phyloP scores from a whole-genome alignment of 1,140 invertebrate genomes.

The Heliconius himera region DNA sequence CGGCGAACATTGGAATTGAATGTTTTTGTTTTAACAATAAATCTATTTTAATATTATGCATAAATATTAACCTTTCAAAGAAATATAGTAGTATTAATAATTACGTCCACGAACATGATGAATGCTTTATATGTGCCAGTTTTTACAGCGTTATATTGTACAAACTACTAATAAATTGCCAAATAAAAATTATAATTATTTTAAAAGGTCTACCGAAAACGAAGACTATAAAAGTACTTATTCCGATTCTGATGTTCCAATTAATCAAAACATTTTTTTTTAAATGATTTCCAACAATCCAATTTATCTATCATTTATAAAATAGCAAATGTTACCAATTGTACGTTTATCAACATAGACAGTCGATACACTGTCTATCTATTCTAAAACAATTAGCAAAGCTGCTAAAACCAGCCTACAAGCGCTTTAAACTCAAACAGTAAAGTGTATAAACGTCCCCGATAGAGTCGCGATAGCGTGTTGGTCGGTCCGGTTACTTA shows the following conservation, averaged over 20 bases:
- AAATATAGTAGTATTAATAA: slow-evolving; percentile 6
- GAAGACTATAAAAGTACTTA: not conserved
- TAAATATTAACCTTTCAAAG: slow-evolving; percentile 6
- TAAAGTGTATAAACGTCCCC: slow-evolving; percentile 36
- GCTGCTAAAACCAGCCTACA: slow-evolving; percentile 18
- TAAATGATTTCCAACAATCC: too few relatives aligned
- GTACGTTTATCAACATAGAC: not conserved
- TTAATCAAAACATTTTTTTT: too few relatives aligned
- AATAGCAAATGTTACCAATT: not conserved
- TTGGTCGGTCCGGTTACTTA: slow-evolving; percentile 55
- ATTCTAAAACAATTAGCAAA: slow-evolving; percentile 9
- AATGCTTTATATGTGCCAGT: not conserved
- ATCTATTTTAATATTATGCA: not conserved
- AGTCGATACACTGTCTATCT: not conserved
- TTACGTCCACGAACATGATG: not conserved
- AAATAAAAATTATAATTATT: not conserved
- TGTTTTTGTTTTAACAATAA: not conserved
- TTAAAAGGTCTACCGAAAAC: not conserved
- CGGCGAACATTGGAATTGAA: not conserved
- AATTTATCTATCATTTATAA: too few relatives aligned
- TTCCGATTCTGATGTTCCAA: too few relatives aligned
- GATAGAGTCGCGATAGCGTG: slow-evolving; percentile 45
- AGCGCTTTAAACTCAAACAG: slow-evolving; percentile 39
- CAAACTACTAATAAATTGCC: not conserved
- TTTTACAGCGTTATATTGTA: not conserved